Percentiles rank a stretch among this genome's conserved stretches.
phyloP scores from a whole-genome alignment of 2,888 invertebrate genomes.

The Oxystoma pomonae region DNA sequence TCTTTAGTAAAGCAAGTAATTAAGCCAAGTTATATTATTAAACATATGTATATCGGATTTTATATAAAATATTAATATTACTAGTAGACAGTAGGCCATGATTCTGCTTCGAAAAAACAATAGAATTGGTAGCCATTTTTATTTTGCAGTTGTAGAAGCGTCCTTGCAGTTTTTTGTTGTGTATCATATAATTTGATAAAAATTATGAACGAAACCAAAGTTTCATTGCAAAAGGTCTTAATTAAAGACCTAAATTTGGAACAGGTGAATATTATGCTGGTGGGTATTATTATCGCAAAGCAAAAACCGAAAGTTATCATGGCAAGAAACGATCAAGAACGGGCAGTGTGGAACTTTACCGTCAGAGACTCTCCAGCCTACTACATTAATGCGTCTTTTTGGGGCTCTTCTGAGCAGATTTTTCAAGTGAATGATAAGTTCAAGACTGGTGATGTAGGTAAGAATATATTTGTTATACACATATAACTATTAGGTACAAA shows the following conservation, averaged over 20 bases:
- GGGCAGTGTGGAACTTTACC: slow-evolving; percentile 74
- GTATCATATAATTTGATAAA: not conserved
- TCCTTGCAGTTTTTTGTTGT: not conserved
- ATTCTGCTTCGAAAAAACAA: not conserved
- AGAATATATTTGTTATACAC: no score
- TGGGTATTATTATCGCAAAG: slow-evolving; percentile 63
- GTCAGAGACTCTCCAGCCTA: slow-evolving; percentile 67
- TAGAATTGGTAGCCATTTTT: not conserved
- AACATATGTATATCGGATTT: no score
- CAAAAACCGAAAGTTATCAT: slow-evolving; percentile 55
- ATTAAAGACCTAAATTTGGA: slow-evolving; percentile 39
- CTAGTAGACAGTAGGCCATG: not conserved
- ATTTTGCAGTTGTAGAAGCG: not conserved
- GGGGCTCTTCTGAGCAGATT: slow-evolving; percentile 65
- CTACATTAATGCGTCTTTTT: slow-evolving; percentile 71
- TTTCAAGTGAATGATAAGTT: slow-evolving; percentile 59
- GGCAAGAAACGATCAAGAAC: slow-evolving; percentile 53
- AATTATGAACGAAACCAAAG: slow-evolving; percentile 3
- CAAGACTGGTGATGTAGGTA: slow-evolving; percentile 68
- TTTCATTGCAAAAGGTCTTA: slow-evolving; percentile 35
- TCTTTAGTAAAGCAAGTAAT: no score
- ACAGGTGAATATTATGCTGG: slow-evolving; percentile 42
- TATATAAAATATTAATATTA: no score
- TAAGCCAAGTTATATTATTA: no score
- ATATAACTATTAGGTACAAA: no score